Evolutionary conservation across 2,113 vertebrate genomes (phyloP).

Genomic region (Oreochromis niloticus): DNA sequence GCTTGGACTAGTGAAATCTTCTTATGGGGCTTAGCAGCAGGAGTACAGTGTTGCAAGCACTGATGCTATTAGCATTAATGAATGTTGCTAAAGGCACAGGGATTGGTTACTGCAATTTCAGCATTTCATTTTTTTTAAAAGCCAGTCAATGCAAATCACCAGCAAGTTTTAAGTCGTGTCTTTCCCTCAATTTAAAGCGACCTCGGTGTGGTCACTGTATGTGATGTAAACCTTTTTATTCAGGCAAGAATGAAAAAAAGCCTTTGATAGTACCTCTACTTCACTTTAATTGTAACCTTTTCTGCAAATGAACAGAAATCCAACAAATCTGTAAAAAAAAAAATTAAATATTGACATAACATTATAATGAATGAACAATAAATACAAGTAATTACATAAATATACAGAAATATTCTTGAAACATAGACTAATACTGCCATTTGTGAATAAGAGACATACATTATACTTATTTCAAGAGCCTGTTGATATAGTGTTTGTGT

Average conservation of each 20-base stretch:
- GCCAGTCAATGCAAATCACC: not conserved
- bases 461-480: constrained; percentile 65
- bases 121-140: not conserved
- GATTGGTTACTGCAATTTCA: not conserved
- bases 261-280: constrained; percentile 77
- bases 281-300: constrained; percentile 82
- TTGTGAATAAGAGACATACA: constrained; percentile 71
- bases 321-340: constrained; percentile 81
- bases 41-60: not conserved
- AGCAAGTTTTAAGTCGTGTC: not conserved
- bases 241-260: constrained; percentile 60
- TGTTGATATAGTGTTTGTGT: constrained; percentile 34
- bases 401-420: constrained; percentile 84
- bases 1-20: not conserved
- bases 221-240: not conserved
- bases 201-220: not conserved
- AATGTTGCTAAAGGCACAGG: not conserved
- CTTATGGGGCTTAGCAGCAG: not conserved
- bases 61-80: not conserved
- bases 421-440: constrained; percentile 83
- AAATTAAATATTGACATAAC: constrained; percentile 86
- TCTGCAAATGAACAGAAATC: constrained; percentile 78
- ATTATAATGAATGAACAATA: constrained; percentile 85
- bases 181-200: not conserved
- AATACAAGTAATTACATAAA: constrained; percentile 97